Base-by-base conservation (phyloP, 2,888 invertebrate species). In the Carcina quercana region DNA sequence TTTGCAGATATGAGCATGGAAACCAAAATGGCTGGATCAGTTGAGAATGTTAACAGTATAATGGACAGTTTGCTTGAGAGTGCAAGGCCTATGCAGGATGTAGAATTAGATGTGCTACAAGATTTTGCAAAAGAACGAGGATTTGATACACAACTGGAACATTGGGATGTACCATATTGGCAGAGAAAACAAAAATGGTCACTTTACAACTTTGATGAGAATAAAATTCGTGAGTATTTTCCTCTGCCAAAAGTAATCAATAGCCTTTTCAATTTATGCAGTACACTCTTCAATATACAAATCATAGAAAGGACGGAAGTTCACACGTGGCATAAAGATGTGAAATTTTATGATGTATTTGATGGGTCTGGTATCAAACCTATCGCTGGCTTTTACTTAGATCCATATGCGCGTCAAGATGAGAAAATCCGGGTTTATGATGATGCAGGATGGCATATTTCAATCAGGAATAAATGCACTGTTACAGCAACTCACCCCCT, bases 111-210 rank as follows among this genome's bases (percentile, higher is more conserved):
- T 15, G 67, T 83, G 5, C 65, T 97, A 30, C 89, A 90, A 50
- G 73, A 87, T 25, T 97, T 93, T 75, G 94, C 94, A 1, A 54
- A 53, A 1, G 87, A 89, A 30, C 85, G 89, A 53, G 95, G 95
- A 0, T 93, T 93, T 51, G 79, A 87, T 25, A 85, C 86, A 5
- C 79, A 86, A 30, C 65, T 96, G 13, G 89, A 93, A 47, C 79
- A 89, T 28, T 97, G 93, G 90, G 98, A 98, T 70, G 84, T 97
- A 26, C 88, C 92, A 1, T 98, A 92, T 61, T 98, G 95, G 94
- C 87, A 90, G 50, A 86, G 93, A 45, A 91, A 92, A 61, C 93
- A 95, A 45, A 86, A 87, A 43, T 83, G 86, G 54, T 75, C 87
- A 0, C 59, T 91, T 6, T 91, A 87, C 53, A 86, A 88, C 32